Evolutionary conservation across 2,888 invertebrate genomes (phyloP).

Genomic region (Pyrocoelia pectoralis): DNA sequence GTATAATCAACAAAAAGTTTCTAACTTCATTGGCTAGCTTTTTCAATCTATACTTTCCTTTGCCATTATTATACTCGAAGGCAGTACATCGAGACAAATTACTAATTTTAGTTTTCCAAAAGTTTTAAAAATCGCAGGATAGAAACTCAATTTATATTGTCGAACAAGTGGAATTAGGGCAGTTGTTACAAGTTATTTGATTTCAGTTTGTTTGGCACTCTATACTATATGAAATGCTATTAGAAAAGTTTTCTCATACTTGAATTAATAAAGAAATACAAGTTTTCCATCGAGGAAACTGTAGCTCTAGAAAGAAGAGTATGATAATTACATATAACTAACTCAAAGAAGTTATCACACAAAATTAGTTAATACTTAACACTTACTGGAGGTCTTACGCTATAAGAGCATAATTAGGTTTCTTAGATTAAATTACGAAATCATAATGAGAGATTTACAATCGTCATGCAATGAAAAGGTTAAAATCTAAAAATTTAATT

Average conservation of each 20-base stretch:
- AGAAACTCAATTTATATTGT: conserved; percentile 26
- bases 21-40: conserved; percentile 18
- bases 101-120: conserved; percentile 16
- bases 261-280: neutral
- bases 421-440: too few species aligned
- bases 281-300: too few species aligned
- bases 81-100: conserved; percentile 25
- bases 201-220: neutral
- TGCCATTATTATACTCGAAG: conserved; percentile 21
- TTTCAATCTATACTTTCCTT: conserved; percentile 16
- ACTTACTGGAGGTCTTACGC: too few species aligned
- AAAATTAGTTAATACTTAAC: too few species aligned
- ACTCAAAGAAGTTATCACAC: too few species aligned
- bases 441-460: too few species aligned
- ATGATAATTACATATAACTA: too few species aligned
- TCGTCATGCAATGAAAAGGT: too few species aligned
- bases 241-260: neutral
- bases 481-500: too few species aligned
- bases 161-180: conserved; percentile 22
- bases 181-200: conserved; percentile 18
- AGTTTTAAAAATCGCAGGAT: conserved; percentile 26
- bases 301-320: too few species aligned
- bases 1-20: conserved; percentile 21
- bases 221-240: neutral
- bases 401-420: too few species aligned